Evolutionary conservation across 2,797 vertebrate species (phyloP).

Genomic region (Coendou prehensilis): DNA sequence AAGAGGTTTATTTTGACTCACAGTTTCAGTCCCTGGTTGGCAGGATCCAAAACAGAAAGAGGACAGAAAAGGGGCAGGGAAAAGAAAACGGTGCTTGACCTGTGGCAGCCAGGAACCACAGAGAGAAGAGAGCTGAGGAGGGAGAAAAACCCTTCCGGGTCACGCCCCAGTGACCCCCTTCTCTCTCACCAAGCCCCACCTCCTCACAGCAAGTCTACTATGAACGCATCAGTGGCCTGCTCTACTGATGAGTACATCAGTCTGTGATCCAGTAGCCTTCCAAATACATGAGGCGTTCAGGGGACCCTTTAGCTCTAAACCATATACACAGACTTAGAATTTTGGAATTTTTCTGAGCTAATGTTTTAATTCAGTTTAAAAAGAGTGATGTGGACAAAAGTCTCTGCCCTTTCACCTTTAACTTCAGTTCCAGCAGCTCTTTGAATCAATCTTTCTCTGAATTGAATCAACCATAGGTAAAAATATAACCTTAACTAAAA

Average conservation of each 20-base stretch:
- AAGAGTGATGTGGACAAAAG: slow-evolving; percentile 11
- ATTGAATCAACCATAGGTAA: not conserved
- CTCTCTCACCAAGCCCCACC: not conserved
- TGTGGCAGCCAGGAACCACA: not conserved
- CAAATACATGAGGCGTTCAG: not conserved
- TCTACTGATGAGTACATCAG: not conserved
- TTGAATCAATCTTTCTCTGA: slow-evolving; percentile 50
- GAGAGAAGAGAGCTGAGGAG: not conserved
- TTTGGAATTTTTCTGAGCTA: slow-evolving; percentile 11
- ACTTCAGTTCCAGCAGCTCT: not conserved
- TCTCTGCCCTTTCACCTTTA: not conserved
- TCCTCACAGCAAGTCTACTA: not conserved
- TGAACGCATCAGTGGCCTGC: not conserved
- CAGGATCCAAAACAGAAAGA: not conserved
- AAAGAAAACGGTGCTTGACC: not conserved
- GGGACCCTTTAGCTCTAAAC: not conserved
- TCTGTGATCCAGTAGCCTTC: no score
- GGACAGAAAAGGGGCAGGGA: not conserved
- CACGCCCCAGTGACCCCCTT: not conserved
- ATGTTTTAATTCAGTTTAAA: slow-evolving; percentile 37
- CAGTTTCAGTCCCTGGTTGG: not conserved
- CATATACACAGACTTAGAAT: not conserved
- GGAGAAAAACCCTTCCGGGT: not conserved
- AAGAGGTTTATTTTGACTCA: not conserved
- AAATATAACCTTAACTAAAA: not conserved